Evolutionary conservation across 2,888 invertebrate species (phyloP).

Genomic region (Carabus problematicus): DNA sequence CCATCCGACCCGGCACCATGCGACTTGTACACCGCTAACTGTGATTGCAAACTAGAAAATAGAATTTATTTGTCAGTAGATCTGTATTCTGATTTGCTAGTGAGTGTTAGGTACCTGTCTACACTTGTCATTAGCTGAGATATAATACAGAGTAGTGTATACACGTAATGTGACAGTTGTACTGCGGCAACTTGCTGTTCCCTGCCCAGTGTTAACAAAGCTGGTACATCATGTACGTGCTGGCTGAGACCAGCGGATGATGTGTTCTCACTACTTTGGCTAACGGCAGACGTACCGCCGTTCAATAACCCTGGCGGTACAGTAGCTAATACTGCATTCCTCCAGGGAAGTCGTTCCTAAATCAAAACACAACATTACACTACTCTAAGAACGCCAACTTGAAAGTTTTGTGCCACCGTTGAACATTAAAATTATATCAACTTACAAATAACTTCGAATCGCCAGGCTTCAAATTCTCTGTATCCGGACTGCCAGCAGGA

Average conservation of each 20-base stretch:
- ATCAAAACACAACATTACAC: not conserved
- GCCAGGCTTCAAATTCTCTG: slow-evolving; percentile 57
- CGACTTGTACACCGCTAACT: slow-evolving; percentile 73
- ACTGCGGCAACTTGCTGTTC: slow-evolving; percentile 78
- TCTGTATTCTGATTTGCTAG: no score
- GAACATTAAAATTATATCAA: slow-evolving; percentile 29
- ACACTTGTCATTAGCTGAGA: slow-evolving; percentile 90
- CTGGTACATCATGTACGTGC: slow-evolving; percentile 56
- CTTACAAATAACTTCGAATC: slow-evolving; percentile 58
- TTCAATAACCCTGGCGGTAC: slow-evolving; percentile 58
- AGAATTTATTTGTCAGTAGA: slow-evolving; percentile 25
- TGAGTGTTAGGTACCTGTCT: no score
- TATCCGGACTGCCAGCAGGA: slow-evolving; percentile 56
- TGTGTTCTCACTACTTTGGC: slow-evolving; percentile 46
- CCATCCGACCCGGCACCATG: slow-evolving; percentile 51
- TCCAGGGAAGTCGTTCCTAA: slow-evolving; percentile 61
- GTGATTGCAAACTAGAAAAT: slow-evolving; percentile 73
- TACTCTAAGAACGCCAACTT: not conserved
- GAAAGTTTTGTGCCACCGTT: not conserved
- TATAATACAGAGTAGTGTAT: slow-evolving; percentile 85
- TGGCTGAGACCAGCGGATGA: slow-evolving; percentile 39
- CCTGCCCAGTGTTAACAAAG: slow-evolving; percentile 61
- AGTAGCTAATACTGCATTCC: slow-evolving; percentile 62
- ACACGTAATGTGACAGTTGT: slow-evolving; percentile 85
- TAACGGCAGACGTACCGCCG: slow-evolving; percentile 49